phyloP scores from a whole-genome alignment of 2,888 invertebrate genomes.

The Volucella bombylans region DNA sequence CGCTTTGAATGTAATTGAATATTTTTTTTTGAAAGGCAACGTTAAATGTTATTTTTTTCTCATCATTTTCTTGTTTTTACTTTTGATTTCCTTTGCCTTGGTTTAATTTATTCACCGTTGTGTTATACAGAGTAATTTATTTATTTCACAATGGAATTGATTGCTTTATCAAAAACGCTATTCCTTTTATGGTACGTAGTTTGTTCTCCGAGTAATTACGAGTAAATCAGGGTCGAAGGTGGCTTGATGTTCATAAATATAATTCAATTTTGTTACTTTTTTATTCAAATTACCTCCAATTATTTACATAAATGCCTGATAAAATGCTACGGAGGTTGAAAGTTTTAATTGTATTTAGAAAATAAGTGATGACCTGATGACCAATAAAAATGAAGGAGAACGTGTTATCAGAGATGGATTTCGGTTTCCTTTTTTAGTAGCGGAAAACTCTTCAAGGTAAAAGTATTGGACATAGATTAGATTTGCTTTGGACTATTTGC shows the following conservation, averaged over 20 bases:
- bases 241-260: not conserved
- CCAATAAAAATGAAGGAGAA: no score
- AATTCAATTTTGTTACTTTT: slow-evolving; percentile 4
- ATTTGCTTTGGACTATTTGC: no score
- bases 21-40: slow-evolving; percentile 38
- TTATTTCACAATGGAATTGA: slow-evolving; percentile 53
- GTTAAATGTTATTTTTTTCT: slow-evolving; percentile 62
- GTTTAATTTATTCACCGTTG: slow-evolving; percentile 55
- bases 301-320: no score
- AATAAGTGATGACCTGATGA: no score
- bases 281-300: no score
- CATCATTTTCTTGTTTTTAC: not conserved
- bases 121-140: slow-evolving; percentile 58
- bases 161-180: slow-evolving; percentile 45
- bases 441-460: no score
- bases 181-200: slow-evolving; percentile 16
- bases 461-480: no score
- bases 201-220: slow-evolving; percentile 27
- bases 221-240: slow-evolving; percentile 4
- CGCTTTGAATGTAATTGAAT: slow-evolving; percentile 67
- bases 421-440: no score
- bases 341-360: no score
- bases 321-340: no score
- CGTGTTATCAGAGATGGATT: no score
- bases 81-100: slow-evolving; percentile 1